These are phyloP conservation scores for Lasiurus cinereus DNA, from an alignment of 2,113 vertebrate genomes.

Conservation along the genomic window DNA sequence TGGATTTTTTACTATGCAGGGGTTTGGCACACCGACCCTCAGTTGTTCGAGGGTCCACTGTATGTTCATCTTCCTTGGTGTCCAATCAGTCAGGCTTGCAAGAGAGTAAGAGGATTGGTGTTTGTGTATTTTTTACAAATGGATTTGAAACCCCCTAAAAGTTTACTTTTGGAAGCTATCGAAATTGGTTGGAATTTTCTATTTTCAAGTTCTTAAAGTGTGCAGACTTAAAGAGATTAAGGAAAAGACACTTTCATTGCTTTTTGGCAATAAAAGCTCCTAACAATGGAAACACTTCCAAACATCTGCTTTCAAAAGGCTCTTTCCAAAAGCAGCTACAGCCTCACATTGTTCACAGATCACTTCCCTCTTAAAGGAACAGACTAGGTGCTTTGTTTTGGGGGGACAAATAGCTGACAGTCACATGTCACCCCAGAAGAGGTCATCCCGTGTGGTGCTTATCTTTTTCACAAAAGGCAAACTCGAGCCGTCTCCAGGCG, in stretches of 20 bases:
- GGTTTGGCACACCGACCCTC: neutral
- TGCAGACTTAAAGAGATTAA: neutral
- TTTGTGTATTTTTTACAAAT: neutral
- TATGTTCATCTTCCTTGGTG: neutral
- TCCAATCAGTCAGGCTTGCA: neutral
- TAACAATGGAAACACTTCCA: slow-evolving; percentile 11
- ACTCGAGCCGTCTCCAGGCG: neutral
- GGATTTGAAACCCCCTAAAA: neutral
- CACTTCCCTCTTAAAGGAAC: neutral
- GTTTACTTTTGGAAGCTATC: neutral
- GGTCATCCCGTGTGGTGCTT: neutral
- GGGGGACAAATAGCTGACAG: too few relatives aligned
- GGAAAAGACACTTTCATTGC: neutral
- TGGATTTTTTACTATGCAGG: too few relatives aligned
- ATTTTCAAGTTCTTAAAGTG: neutral
- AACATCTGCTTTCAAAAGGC: slow-evolving; percentile 45
- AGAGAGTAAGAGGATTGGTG: neutral
- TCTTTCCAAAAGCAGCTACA: neutral
- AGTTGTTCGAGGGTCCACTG: neutral
- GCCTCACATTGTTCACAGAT: slow-evolving; percentile 20
- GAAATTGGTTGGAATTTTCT: neutral
- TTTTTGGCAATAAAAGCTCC: neutral
- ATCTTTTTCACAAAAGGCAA: neutral
- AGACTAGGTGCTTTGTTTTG: neutral
- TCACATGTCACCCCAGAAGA: neutral